A percentile compares a stretch with the other conserved stretches of the same genome.
phyloP scores from a whole-genome alignment of 1,140 invertebrate genomes.

The Aleiodes sp. region DNA sequence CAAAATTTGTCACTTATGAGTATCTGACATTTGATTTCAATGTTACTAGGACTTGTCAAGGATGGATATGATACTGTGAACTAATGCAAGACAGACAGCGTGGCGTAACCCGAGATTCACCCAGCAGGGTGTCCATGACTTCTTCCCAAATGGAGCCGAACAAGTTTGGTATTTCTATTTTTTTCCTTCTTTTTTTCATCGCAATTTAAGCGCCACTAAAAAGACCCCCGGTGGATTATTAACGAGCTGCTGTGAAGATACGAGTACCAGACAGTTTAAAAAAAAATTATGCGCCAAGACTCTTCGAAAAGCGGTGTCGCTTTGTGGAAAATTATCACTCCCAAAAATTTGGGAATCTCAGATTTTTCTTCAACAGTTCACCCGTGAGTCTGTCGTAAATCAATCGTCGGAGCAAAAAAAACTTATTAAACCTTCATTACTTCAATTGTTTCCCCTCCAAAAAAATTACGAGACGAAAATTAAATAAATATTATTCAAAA shows the following conservation, averaged over 20 bases:
- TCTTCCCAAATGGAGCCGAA: slow-evolving; percentile 11
- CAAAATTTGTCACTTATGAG: background rate
- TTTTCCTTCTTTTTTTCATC: background rate
- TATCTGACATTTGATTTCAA: background rate
- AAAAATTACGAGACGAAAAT: background rate
- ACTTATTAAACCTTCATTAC: background rate
- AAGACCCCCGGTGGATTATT: slow-evolving; percentile 26
- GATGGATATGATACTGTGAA: slow-evolving; percentile 37
- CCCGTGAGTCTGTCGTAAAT: background rate
- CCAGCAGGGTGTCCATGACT: slow-evolving; percentile 24
- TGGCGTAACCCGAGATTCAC: slow-evolving; percentile 50
- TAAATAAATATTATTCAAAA: slow-evolving; percentile 1
- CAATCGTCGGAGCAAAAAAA: background rate
- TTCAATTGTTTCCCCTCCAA: no score
- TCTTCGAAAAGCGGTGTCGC: background rate
- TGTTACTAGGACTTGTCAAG: no score
- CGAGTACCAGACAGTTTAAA: slow-evolving; percentile 22
- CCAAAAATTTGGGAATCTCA: background rate
- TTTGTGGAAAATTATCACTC: background rate
- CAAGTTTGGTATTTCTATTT: background rate
- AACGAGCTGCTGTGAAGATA: slow-evolving; percentile 31
- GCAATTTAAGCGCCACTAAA: slow-evolving; percentile 43
- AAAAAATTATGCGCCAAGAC: no score
- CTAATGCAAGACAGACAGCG: slow-evolving; percentile 52
- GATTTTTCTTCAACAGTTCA: background rate